phyloP scores from a whole-genome alignment of 2,888 invertebrate genomes.

The Drosophila ustulata region DNA sequence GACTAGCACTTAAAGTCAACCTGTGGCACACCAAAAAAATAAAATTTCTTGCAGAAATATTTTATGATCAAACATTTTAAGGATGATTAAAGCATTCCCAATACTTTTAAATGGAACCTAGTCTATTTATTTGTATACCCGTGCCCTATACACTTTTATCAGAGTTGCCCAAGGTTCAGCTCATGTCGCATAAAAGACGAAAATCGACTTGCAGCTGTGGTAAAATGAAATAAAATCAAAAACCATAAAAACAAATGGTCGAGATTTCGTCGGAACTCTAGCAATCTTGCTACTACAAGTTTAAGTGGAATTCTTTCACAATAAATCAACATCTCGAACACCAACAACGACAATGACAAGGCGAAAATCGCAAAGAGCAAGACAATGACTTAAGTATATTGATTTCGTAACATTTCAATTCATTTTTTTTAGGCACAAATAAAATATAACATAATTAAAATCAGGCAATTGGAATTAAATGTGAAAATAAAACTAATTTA shows the following conservation, averaged over 20 bases:
- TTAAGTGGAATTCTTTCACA: slow-evolving; percentile 31
- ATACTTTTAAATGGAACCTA: neutral
- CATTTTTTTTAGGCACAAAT: neutral
- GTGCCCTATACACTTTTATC: neutral
- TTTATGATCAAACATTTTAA: neutral
- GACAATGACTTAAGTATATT: slow-evolving; percentile 70
- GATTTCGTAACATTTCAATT: slow-evolving; percentile 58
- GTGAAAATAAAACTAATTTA: neutral
- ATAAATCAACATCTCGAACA: slow-evolving; percentile 46
- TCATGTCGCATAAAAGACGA: neutral
- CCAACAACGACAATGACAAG: slow-evolving; percentile 40
- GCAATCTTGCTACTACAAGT: slow-evolving; percentile 27
- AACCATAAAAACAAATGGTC: slow-evolving; percentile 62
- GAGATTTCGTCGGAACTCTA: slow-evolving; percentile 27
- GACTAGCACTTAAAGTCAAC: slow-evolving; percentile 40
- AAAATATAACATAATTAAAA: slow-evolving; percentile 3
- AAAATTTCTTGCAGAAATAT: neutral
- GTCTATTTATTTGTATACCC: neutral
- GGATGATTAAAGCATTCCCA: neutral
- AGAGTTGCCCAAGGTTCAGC: slow-evolving; percentile 11
- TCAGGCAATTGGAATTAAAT: neutral
- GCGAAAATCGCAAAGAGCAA: slow-evolving; percentile 40
- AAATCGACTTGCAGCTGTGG: slow-evolving; percentile 24
- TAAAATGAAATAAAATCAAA: slow-evolving; percentile 40
- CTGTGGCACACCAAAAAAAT: slow-evolving; percentile 24